phyloP scores from a whole-genome alignment of 37 sponge, comb jelly and placozoan species.

The Halisarca cf. caerulea region DNA sequence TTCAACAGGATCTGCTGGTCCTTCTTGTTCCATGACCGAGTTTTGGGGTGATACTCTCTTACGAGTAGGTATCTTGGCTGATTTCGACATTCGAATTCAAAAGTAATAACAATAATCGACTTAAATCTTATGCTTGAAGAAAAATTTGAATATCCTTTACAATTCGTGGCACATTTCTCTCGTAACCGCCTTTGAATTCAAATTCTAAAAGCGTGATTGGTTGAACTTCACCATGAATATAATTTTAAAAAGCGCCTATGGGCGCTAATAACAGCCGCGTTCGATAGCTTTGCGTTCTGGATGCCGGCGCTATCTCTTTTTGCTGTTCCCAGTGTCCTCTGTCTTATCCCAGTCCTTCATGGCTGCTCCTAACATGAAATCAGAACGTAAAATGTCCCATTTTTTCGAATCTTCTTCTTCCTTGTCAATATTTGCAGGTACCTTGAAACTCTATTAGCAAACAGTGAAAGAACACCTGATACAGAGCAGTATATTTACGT shows the following conservation, averaged over 20 bases:
- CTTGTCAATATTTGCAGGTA: background rate
- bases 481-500: too few relatives aligned
- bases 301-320: background rate
- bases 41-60: constrained; percentile 16
- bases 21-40: constrained; percentile 56
- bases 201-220: constrained; percentile 23
- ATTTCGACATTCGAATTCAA: background rate
- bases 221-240: background rate
- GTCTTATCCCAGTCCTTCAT: constrained; percentile 68
- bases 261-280: too few relatives aligned
- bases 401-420: background rate
- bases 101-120: background rate
- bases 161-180: background rate
- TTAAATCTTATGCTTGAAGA: background rate
- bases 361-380: constrained; percentile 49
- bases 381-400: constrained; percentile 8
- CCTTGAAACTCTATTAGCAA: too few relatives aligned
- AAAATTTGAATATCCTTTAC: background rate
- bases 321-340: background rate
- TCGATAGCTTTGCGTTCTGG: background rate
- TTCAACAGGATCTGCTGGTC: constrained; percentile 46
- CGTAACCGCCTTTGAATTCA: constrained; percentile 13
- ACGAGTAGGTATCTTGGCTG: constrained; percentile 4
- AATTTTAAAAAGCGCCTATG: too few relatives aligned
- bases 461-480: too few relatives aligned